A percentile compares a stretch with the other conserved stretches of the same genome.
phyloP scores from a whole-genome alignment of 2,113 vertebrate genomes.

The Sula dactylatra region DNA sequence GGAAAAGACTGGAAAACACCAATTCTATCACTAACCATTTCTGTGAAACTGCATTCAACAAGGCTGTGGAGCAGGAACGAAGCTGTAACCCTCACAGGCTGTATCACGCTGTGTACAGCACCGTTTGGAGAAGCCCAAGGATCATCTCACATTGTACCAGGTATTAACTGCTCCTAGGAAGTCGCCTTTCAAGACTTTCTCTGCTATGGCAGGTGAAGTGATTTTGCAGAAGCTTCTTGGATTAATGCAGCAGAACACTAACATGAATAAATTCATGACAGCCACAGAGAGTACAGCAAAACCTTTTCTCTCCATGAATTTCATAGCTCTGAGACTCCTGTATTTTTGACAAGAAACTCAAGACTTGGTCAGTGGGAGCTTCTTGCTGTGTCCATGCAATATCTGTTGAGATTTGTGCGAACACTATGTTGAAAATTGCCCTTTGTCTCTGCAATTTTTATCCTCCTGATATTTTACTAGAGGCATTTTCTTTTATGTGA shows the following conservation, averaged over 20 bases:
- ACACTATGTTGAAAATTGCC: neutral
- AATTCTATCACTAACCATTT: no score
- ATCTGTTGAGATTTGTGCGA: neutral
- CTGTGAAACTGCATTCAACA: no score
- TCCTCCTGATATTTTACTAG: neutral
- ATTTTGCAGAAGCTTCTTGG: neutral
- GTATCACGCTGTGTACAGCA: neutral
- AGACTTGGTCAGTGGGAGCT: neutral
- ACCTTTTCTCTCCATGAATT: neutral
- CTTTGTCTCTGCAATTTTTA: neutral
- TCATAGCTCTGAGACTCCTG: fast-evolving
- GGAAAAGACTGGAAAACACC: neutral
- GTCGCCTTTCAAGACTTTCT: neutral
- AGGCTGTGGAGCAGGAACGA: neutral
- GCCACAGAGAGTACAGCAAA: neutral
- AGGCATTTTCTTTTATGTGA: neutral
- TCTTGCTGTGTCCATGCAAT: neutral
- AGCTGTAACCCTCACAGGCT: neutral
- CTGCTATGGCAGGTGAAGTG: neutral
- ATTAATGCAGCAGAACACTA: neutral
- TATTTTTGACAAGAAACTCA: neutral
- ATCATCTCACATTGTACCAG: neutral
- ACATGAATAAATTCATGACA: no score
- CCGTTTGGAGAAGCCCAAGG: neutral
- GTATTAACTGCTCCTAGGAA: neutral